Evolutionary conservation across 2,888 invertebrate species (phyloP).

Genomic region (Calameuta filiformis): DNA sequence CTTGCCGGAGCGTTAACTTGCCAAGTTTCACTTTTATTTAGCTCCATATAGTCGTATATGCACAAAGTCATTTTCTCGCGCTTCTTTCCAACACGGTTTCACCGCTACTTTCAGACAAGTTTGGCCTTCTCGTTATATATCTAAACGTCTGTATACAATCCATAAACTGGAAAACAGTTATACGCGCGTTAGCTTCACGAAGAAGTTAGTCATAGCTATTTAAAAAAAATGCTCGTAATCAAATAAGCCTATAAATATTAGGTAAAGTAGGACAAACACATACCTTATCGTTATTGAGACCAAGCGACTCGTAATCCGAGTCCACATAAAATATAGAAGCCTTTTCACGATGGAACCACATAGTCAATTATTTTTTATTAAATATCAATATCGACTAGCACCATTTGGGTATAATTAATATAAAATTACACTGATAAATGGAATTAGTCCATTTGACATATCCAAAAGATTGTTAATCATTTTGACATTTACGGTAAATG

Average conservation of each 20-base stretch:
- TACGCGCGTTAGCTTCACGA: background rate
- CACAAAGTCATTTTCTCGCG: conserved; percentile 8
- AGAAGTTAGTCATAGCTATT: background rate
- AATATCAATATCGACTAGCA: background rate
- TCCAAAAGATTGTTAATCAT: background rate
- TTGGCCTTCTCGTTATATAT: background rate
- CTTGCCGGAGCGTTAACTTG: conserved; percentile 27
- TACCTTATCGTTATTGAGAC: conserved; percentile 41
- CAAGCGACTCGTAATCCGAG: conserved; percentile 42
- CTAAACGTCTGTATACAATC: background rate
- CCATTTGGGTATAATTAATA: background rate
- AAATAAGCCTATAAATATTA: background rate
- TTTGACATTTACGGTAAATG: background rate
- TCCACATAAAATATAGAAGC: conserved; percentile 56
- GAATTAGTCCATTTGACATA: background rate
- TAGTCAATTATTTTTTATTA: conserved; percentile 19
- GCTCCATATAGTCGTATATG: conserved; percentile 6
- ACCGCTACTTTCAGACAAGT: background rate
- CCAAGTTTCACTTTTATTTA: conserved; percentile 38
- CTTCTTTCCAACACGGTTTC: background rate
- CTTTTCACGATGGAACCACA: conserved; percentile 52
- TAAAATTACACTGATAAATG: background rate
- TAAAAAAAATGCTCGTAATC: background rate
- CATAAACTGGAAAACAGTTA: background rate
- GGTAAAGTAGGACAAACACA: background rate